These are phyloP conservation scores for Drosophila anomalata DNA, from an alignment of 2,888 invertebrate genomes.

Conservation along the genomic window DNA sequence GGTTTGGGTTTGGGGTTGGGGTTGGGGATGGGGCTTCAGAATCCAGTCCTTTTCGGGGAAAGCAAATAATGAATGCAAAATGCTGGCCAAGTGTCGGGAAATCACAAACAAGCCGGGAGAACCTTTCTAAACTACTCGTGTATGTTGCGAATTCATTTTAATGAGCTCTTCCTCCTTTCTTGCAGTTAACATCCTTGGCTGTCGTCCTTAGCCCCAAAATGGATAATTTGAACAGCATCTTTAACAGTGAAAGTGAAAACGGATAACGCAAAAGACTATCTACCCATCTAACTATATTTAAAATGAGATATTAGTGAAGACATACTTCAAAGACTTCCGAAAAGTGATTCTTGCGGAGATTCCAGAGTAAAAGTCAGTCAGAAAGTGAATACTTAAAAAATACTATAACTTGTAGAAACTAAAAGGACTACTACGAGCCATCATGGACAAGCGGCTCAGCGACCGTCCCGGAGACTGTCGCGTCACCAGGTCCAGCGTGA, in stretches of 20 bases:
- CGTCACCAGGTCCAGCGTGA: slow-evolving; percentile 73
- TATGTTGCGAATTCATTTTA: slow-evolving; percentile 5
- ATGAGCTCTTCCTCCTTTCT: neutral
- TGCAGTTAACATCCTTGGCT: neutral
- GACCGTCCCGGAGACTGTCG: slow-evolving; percentile 80
- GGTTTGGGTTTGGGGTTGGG: slow-evolving; percentile 20
- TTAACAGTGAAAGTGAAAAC: slow-evolving; percentile 35
- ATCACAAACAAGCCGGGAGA: slow-evolving; percentile 6
- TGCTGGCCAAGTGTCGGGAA: slow-evolving; percentile 62
- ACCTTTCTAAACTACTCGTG: slow-evolving; percentile 26
- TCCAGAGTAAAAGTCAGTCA: neutral
- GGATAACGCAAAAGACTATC: slow-evolving; percentile 7
- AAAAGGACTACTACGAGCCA: slow-evolving; percentile 6
- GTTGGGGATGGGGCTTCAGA: neutral
- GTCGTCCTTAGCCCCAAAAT: slow-evolving; percentile 7
- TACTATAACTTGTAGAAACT: neutral
- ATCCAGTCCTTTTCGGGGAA: slow-evolving; percentile 31
- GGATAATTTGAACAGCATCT: slow-evolving; percentile 20
- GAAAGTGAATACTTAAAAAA: neutral
- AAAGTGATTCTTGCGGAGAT: neutral
- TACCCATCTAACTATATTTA: no score
- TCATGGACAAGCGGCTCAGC: slow-evolving; percentile 73
- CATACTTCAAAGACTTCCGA: neutral
- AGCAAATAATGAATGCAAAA: slow-evolving; percentile 77
- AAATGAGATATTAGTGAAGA: neutral